A percentile compares a stretch with the other conserved stretches of the same genome.
Conservation (phyloP, 2,797 vertebrate species). For the Hybognathus amarus region DNA sequence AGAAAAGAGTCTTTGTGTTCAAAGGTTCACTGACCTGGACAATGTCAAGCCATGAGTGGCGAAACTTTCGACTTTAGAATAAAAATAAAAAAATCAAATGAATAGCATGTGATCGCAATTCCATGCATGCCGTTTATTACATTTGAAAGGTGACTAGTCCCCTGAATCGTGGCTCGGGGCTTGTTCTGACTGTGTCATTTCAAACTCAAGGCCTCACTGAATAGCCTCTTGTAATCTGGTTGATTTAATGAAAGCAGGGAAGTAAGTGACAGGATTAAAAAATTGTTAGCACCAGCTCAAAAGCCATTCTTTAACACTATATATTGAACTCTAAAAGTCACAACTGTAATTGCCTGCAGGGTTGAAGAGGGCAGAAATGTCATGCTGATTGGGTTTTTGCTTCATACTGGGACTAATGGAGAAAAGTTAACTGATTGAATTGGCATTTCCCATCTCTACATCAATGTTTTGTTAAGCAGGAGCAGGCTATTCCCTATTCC, state of each 20-base stretch:
- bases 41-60: constrained; percentile 54
- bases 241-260: constrained; percentile 76
- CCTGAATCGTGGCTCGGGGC: constrained; percentile 66
- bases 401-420: constrained; percentile 44
- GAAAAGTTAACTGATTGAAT: constrained; percentile 71
- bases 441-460: constrained; percentile 66
- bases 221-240: constrained; percentile 74
- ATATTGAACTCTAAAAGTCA: constrained; percentile 79
- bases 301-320: constrained; percentile 74
- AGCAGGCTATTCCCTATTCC: not conserved
- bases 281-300: constrained; percentile 76
- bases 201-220: constrained; percentile 68
- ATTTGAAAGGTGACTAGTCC: constrained; percentile 67
- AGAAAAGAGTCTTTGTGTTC: constrained; percentile 29
- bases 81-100: constrained; percentile 44
- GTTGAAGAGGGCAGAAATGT: constrained; percentile 73
- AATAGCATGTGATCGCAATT: constrained; percentile 60
- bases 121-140: constrained; percentile 56
- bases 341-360: constrained; percentile 75
- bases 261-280: constrained; percentile 77
- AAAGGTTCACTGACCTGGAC: constrained; percentile 62
- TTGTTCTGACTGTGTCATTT: constrained; percentile 64
- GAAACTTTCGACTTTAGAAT: constrained; percentile 45
- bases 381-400: constrained; percentile 66
- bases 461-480: constrained; percentile 64